Evolutionary conservation across 1,140 invertebrate species (phyloP).

Genomic region (Pristionchus pacificus): DNA sequence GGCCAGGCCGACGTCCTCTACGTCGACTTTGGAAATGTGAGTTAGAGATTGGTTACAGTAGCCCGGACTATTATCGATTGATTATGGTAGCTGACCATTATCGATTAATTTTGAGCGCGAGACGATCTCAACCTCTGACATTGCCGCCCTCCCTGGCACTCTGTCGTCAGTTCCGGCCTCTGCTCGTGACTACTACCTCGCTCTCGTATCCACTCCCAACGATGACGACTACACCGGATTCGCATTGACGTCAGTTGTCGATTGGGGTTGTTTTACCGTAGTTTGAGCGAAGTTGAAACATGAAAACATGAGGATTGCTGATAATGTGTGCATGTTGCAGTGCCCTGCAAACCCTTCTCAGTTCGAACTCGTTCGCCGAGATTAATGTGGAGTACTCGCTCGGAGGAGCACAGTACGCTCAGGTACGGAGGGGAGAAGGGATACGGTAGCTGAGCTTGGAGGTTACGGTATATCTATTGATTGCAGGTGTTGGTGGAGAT

Average conservation of each 20-base stretch:
- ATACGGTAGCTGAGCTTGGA: no score
- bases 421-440: no score
- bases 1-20: conserved; percentile 72
- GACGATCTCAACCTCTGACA: conserved; percentile 49
- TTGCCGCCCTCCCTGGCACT: conserved; percentile 70
- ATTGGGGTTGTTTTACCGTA: conserved; percentile 26
- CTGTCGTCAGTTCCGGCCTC: conserved; percentile 73
- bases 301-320: no score
- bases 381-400: conserved; percentile 65
- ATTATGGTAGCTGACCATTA: no score
- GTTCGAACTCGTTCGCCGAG: conserved; percentile 49
- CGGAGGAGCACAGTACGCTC: conserved; percentile 54
- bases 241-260: conserved; percentile 31
- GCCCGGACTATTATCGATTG: no score
- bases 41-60: no score
- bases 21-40: conserved; percentile 89
- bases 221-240: conserved; percentile 65
- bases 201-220: conserved; percentile 75
- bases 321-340: no score
- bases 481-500: conserved; percentile 44
- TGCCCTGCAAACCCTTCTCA: no score
- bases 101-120: conserved; percentile 62
- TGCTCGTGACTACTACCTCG: conserved; percentile 79
- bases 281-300: no score
- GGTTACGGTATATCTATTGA: conserved; percentile 33